phyloP scores from a whole-genome alignment of 2,888 invertebrate species.

The Heteromurus nitidus region DNA sequence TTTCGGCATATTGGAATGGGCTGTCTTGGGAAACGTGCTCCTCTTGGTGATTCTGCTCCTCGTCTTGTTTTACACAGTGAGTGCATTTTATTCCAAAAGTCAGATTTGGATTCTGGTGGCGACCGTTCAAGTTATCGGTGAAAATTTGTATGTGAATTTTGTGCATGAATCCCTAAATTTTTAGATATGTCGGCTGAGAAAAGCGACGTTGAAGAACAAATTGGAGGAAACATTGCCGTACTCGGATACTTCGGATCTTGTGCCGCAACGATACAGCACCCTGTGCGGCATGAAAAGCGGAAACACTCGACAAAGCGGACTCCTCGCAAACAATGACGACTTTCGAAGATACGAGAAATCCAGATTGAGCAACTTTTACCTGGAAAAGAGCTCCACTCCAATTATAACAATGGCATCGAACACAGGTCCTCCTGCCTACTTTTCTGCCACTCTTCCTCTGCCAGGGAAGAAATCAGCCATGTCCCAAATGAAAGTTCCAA shows the following conservation, averaged over 20 bases:
- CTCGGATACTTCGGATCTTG: constrained; percentile 51
- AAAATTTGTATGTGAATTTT: background rate
- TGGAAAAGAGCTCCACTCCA: constrained; percentile 49
- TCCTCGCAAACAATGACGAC: constrained; percentile 20
- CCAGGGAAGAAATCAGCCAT: constrained; percentile 33
- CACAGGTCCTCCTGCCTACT: constrained; percentile 40
- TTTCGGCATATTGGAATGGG: constrained; percentile 65
- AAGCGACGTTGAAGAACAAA: constrained; percentile 43
- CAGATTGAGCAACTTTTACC: constrained; percentile 45
- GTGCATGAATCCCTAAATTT: background rate
- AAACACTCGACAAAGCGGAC: constrained; percentile 43
- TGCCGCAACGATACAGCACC: constrained; percentile 54
- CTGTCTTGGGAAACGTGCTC: constrained; percentile 60
- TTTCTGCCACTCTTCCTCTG: constrained; percentile 49
- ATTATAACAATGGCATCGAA: constrained; percentile 32
- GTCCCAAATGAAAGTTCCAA: constrained; percentile 48
- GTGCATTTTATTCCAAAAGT: constrained; percentile 11
- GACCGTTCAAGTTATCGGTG: no score
- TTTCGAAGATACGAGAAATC: constrained; percentile 37
- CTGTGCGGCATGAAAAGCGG: constrained; percentile 47
- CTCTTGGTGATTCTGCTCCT: constrained; percentile 57
- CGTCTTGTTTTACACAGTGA: constrained; percentile 58
- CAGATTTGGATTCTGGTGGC: background rate
- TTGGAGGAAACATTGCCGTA: constrained; percentile 52
- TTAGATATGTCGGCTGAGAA: constrained; percentile 52